Conservation (phyloP, 2,113 vertebrate species). For the Eurystomus gularis region DNA sequence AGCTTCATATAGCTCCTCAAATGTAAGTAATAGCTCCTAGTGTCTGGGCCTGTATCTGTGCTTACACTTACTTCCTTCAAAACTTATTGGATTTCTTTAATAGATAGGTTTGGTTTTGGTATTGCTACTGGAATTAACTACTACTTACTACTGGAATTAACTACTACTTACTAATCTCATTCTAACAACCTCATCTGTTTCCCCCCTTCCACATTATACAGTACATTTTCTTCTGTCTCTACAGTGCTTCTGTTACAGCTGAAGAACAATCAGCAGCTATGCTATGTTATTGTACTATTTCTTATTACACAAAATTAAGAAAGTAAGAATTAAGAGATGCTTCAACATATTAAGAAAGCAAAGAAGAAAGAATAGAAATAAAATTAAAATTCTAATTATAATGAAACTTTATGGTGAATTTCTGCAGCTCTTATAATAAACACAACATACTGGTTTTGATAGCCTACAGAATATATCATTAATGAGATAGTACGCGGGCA, state of each 20-base stretch:
- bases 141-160: neutral
- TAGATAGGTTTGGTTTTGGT: neutral
- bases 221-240: neutral
- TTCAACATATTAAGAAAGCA: neutral
- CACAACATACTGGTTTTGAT: neutral
- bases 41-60: neutral
- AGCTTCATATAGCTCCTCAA: neutral
- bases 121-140: neutral
- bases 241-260: neutral
- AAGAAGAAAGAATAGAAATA: neutral
- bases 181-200: neutral
- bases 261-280: neutral
- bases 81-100: neutral
- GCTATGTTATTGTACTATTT: neutral
- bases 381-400: neutral
- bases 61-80: neutral
- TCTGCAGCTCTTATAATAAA: neutral
- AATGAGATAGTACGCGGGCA: neutral
- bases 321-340: neutral
- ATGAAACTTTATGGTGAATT: neutral
- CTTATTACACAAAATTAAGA: neutral
- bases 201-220: neutral
- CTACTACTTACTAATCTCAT: neutral
- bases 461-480: neutral
- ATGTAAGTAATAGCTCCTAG: neutral